Base-by-base conservation (phyloP, 2,113 vertebrate species). In the Tonatia bakeri region DNA sequence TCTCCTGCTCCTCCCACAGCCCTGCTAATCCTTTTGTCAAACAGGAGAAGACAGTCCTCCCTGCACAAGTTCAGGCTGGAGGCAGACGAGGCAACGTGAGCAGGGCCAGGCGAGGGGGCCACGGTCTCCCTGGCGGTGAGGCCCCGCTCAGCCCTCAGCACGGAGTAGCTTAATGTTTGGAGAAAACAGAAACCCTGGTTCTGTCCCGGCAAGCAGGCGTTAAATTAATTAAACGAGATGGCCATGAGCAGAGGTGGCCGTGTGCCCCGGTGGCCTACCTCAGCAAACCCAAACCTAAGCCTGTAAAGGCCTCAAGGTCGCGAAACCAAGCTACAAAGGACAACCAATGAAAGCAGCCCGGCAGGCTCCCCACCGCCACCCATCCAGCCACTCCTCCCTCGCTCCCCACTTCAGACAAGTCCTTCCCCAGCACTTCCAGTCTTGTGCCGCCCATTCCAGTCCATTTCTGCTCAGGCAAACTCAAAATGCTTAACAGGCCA, bases 261-360 rank as follows among this genome's bases (percentile, higher is more conserved):
- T 1, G 9, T 5, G 45, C 36, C 0, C 3, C 4, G 17, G 17
- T 0, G 1, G 28, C 38, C 43, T 3, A 3, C 0, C 9, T n/a
- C 16, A 33, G 54, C n/a, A 40, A 26, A 40, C n/a, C 14, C 0
- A 50, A 40, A 61, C 5, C 50, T 3, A 12, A 33, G 64, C 40
- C 64, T 50, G 64, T 22, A n/a, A 47, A 40, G 1, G 11, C n/a
- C n/a, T 81, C 75, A 11, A 2, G 26, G 65, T 40, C 24, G 4
- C 36, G 4, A 47, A 61, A 13, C 31, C 75, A 5, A 40, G 14
- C 26, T 14, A 5, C 13, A 11, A 5, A 79, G 43, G 64, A 40
- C n/a, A 5, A 1, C 9, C 38, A 2, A 6, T 26, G 65, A 43
- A 15, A 14, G 33, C 26, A 1, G n/a, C n/a, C 28, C 0, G 0